Conservation (phyloP, 2,113 vertebrate genomes). For the Ia io region DNA sequence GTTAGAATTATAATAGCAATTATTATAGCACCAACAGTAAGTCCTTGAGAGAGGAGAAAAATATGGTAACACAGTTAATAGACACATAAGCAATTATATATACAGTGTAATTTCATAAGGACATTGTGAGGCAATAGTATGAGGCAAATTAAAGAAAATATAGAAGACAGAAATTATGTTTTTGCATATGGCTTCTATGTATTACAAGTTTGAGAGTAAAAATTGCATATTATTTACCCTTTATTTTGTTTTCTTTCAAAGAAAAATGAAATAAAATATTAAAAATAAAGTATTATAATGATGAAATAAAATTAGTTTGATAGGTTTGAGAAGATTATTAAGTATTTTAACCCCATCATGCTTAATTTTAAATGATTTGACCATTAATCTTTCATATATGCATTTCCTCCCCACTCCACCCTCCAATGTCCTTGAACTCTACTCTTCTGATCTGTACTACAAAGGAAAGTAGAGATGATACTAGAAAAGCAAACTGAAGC, state of each 20-base stretch:
- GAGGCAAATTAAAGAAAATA: background rate
- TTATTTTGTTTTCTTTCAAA: background rate
- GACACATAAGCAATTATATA: background rate
- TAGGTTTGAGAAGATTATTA: background rate
- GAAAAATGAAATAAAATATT: background rate
- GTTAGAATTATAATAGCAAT: conserved; percentile 19
- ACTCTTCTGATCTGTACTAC: background rate
- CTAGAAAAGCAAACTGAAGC: background rate
- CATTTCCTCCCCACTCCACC: background rate
- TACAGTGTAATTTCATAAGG: background rate
- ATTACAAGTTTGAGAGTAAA: background rate
- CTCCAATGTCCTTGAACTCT: background rate
- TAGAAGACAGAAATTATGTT: background rate
- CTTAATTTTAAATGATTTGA: background rate
- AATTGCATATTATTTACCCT: background rate
- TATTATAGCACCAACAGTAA: background rate
- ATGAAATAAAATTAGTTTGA: background rate
- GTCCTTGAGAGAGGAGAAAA: conserved; percentile 30
- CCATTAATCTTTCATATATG: background rate
- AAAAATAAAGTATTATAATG: background rate
- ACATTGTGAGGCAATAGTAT: background rate
- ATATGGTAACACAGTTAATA: no score
- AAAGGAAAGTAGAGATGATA: background rate
- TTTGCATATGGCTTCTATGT: background rate
- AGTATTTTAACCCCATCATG: background rate